Evolutionary conservation across 1,140 invertebrate genomes (phyloP), one percentile per base, ranked within the genome.

Genomic region (Drosophila busckii): DNA sequence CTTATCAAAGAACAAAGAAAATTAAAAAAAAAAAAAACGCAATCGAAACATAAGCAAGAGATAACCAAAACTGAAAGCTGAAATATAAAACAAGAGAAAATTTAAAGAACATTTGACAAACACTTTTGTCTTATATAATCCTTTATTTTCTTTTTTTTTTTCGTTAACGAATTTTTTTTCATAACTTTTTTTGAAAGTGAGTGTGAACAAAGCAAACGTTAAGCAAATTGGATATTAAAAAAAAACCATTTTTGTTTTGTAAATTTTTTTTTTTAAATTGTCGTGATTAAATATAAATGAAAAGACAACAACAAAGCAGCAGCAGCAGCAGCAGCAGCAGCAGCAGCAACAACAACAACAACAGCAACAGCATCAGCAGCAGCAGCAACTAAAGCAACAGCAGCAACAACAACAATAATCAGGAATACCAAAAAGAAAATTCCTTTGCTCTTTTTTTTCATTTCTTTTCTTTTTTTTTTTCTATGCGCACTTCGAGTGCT

Each of bases 391-490:
- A 59, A 13, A 40, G 6, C 32, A 45, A 10, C 37, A 28, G 10
- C 37, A 52, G 22, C 32, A 50, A 4, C 59, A 45, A 22, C 50
- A 61, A 28, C 58, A 29, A 40, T 17, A 17, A 58, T 12, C 40
- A 54, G 25, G 38, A 70, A 65, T 53, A 70, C 40, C 16, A 76
- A 66, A 37, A 63, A 66, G 42, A 59, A 52, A 63, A 49, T 38
- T 23, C 37, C 32, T n/a, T n/a, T n/a, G n/a, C n/a, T n/a, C n/a
- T n/a, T n/a, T n/a, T n/a, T n/a, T n/a, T n/a, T n/a, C n/a, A n/a
- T n/a, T n/a, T n/a, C n/a, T n/a, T n/a, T n/a, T n/a, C n/a, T n/a
- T n/a, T n/a, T n/a, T n/a, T n/a, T n/a, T n/a, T n/a, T n/a, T n/a
- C n/a, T n/a, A n/a, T n/a, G n/a, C 25, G 53, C 17, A 66, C 37